Base-by-base conservation (phyloP, 2,113 vertebrate genomes). In the Micromys minutus region DNA sequence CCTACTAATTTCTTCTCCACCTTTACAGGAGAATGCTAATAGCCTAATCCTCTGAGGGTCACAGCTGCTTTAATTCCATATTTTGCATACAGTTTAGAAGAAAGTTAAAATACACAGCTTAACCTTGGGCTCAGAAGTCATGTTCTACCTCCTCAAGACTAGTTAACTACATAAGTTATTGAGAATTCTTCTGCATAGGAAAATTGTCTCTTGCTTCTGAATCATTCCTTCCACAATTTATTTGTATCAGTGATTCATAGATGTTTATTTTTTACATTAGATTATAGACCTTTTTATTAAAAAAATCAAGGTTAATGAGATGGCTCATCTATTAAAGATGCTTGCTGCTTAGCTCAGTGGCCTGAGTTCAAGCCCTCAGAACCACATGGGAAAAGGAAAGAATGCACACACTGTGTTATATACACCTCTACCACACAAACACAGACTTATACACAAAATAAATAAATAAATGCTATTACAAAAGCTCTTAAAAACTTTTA, bases 201-300 rank as follows among this genome's bases (percentile, higher is more conserved):
- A n/a, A 77, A 50, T 65, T 11, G 17, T 86, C 36, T 94, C 39
- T 91, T 61, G 2, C 26, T n/a, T 55, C 36, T 29, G 15, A 61
- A 76, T 87, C 85, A 93, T 71, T 93, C 89, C 84, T 45, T 75
- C 34, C 52, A 39, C 50, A 10, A 93, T 84, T 93, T 87, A 77
- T 59, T 87, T 92, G 10, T 83, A 61, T 50, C 1, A 42, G 11
- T 63, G n/a, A 75, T 2, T 65, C 47, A 59, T 17, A 29, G 24
- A 90, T 83, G 86, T 55, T 93, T 95, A 86, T 65, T 87, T 42
- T 65, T 81, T 45, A 57, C 6, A 45, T 90, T 63, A n/a, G 1
- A 34, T 55, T 84, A 74, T 29, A 77, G 34, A 2, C 29, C 90
- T 13, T 69, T 87, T 29, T 39, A 7, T 84, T 94, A 22, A 74